Base-by-base conservation (phyloP, 2,113 vertebrate species). In the Odontesthes bonariensis region DNA sequence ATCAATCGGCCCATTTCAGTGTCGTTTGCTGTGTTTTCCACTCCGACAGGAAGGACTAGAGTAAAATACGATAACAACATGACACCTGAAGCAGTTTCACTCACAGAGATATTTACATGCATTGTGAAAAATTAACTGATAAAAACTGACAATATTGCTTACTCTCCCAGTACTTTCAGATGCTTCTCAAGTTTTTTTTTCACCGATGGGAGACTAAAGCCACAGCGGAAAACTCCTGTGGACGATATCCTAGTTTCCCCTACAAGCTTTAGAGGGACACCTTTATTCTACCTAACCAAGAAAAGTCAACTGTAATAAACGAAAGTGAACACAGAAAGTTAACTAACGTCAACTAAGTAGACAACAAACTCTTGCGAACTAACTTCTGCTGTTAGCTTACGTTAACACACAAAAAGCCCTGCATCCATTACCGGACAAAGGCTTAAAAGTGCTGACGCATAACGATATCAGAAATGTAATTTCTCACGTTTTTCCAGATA, bases 351-450 rank as follows among this genome's bases (percentile, higher is more conserved):
- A 40, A 40, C 22, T 1, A 12, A 12, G 10, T 4, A 10, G 20
- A 53, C n/a, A 53, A 11, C n/a, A n/a, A 19, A 19, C 46, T 8
- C 46, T 17, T 49, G 16, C 14, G 17, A 2, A 19, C 16, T 53
- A 10, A 23, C 20, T 22, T 53, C 6, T 22, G 10, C 51, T 56
- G 27, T 6, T n/a, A 16, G 52, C 70, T 13, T 61, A n/a, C 7
- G 16, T 35, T 2, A 57, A 63, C 33, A 31, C 16, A 38, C 35
- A 10, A 6, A 1, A 42, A 2, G 0, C 1, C 31, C 7, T 53
- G 47, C 10, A 40, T 38, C 59, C 51, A 66, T 85, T 58, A 57
- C 74, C 46, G 77, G 74, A 85, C 77, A 62, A 0, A 12, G 2
- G 38, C 13, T 54, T 7, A 9, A 38, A 38, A 38, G 6, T 5